phyloP scores from a whole-genome alignment of 37 sponge, comb jelly and placozoan species.

The Ianthella basta region DNA sequence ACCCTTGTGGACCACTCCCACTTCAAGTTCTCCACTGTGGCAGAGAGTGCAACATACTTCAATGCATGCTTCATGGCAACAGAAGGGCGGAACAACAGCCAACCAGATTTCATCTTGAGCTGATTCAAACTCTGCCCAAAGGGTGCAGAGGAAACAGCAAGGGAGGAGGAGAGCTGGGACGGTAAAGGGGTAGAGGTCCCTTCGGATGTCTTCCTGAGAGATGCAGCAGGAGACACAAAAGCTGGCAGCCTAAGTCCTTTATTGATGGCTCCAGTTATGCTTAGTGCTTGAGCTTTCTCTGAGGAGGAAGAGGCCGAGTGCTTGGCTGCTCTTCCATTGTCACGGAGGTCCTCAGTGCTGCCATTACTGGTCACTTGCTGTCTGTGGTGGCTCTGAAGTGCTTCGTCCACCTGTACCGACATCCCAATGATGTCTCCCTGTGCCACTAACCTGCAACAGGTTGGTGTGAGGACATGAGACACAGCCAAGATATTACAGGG shows the following conservation, averaged over 20 bases:
- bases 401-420: constrained; percentile 63
- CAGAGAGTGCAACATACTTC: not conserved
- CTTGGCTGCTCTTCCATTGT: not conserved
- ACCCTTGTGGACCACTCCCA: constrained; percentile 34
- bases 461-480: not conserved
- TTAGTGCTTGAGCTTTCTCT: not conserved
- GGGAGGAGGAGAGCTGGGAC: not conserved
- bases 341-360: not conserved
- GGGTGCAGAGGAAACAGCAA: not conserved
- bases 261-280: constrained; percentile 11
- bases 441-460: constrained; percentile 12
- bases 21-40: not conserved
- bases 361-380: not conserved
- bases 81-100: not conserved
- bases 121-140: not conserved
- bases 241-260: constrained; percentile 19
- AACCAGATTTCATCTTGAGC: constrained; percentile 1
- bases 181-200: not conserved
- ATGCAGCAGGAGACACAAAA: constrained; percentile 12
- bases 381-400: constrained; percentile 21
- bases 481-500: not conserved
- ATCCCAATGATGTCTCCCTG: constrained; percentile 65
- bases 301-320: too few species aligned
- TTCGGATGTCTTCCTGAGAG: not conserved
- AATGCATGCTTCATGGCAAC: constrained; percentile 7